Percentiles rank a stretch among this genome's conserved stretches.
Conservation (phyloP, 2,797 vertebrate species). For the Danio kyathit region DNA sequence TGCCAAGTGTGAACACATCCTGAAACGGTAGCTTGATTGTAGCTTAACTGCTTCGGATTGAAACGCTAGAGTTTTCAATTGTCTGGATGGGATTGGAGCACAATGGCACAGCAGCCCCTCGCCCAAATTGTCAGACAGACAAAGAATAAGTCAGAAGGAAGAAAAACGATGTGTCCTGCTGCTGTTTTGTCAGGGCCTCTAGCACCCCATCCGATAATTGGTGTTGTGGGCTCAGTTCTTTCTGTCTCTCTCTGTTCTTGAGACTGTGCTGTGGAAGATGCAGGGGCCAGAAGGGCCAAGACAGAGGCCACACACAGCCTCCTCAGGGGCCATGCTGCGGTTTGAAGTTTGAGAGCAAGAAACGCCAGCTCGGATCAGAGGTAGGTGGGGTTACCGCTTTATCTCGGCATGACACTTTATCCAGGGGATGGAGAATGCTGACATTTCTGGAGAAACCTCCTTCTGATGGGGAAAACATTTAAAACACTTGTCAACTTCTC, state of each 20-base stretch:
- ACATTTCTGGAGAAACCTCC: slow-evolving; percentile 45
- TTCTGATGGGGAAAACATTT: slow-evolving; percentile 34
- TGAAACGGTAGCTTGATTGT: neutral
- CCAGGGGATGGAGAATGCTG: slow-evolving; percentile 50
- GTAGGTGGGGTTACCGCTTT: slow-evolving; percentile 33
- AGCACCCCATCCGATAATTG: slow-evolving; percentile 55
- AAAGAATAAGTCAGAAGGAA: slow-evolving; percentile 21
- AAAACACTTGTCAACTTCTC: slow-evolving; percentile 32
- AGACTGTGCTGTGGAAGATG: slow-evolving; percentile 29
- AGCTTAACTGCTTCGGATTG: neutral
- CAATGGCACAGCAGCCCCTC: slow-evolving; percentile 21
- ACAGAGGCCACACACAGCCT: slow-evolving; percentile 46
- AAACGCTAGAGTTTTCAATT: slow-evolving; percentile 5
- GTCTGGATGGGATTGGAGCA: slow-evolving; percentile 1
- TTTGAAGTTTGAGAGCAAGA: slow-evolving; percentile 55
- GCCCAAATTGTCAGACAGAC: slow-evolving; percentile 27
- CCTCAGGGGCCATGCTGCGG: slow-evolving; percentile 40
- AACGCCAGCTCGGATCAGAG: slow-evolving; percentile 42
- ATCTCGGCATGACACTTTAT: slow-evolving; percentile 35
- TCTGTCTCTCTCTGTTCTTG: slow-evolving; percentile 37
- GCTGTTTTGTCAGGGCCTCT: slow-evolving; percentile 41
- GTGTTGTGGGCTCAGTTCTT: slow-evolving; percentile 41
- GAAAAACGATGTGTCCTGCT: slow-evolving; percentile 35
- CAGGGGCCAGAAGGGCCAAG: slow-evolving; percentile 27
- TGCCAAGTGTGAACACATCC: too few relatives aligned